These are phyloP conservation scores for Martes martes DNA, from an alignment of 2,113 vertebrate species.

Conservation along the genomic window DNA sequence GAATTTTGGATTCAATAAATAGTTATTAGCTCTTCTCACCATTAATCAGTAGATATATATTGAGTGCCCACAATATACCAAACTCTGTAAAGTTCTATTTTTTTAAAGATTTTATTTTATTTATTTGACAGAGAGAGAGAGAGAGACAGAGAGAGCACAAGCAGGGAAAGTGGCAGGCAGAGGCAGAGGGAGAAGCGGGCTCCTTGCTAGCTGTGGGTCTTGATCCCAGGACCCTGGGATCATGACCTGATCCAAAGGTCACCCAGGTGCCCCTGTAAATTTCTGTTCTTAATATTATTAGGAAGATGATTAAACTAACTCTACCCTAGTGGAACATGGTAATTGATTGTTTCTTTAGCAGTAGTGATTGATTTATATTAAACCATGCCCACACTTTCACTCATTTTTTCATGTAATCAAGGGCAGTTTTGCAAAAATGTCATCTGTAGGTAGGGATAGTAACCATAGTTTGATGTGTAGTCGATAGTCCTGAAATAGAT, in stretches of 20 bases:
- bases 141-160: too few species aligned
- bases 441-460: not conserved
- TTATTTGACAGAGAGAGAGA: too few species aligned
- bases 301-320: not conserved
- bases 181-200: too few species aligned
- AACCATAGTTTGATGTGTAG: not conserved
- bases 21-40: not conserved
- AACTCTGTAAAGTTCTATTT: not conserved
- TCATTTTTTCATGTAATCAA: slow-evolving; percentile 9
- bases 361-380: not conserved
- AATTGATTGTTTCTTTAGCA: not conserved
- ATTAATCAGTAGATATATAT: not conserved
- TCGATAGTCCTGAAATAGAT: not conserved
- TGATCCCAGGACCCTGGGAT: too few species aligned
- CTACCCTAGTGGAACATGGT: not conserved
- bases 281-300: not conserved
- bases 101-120: too few species aligned
- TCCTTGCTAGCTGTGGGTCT: too few species aligned
- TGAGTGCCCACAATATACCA: not conserved
- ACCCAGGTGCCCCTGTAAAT: not conserved
- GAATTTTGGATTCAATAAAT: not conserved
- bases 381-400: not conserved
- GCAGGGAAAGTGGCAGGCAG: too few species aligned
- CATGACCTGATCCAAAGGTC: too few species aligned
- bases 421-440: not conserved